These are phyloP conservation scores for Mionectes macconnelli DNA, from an alignment of 2,113 vertebrate genomes.

Conservation along the genomic window DNA sequence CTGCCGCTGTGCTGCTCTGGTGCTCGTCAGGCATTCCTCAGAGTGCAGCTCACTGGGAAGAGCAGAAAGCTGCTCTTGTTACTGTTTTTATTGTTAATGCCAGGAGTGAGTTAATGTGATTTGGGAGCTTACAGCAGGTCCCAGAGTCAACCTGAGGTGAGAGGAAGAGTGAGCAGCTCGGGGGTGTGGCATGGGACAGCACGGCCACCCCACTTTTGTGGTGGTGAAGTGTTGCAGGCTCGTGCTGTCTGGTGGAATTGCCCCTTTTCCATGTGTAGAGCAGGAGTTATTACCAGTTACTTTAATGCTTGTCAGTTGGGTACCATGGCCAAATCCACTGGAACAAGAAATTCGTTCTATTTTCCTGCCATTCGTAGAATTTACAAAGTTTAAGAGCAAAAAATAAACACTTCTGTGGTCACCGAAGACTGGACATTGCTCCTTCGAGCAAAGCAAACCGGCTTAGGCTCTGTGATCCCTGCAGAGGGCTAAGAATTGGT, in stretches of 20 bases:
- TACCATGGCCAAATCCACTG: neutral
- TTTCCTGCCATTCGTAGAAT: neutral
- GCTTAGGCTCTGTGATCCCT: neutral
- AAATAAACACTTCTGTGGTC: neutral
- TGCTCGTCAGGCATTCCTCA: neutral
- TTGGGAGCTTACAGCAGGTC: neutral
- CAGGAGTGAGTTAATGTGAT: neutral
- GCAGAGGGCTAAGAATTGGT: slow-evolving; percentile 9
- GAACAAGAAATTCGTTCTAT: neutral
- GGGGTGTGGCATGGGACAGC: neutral
- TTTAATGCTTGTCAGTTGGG: neutral
- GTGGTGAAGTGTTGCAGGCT: neutral
- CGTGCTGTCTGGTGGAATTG: neutral
- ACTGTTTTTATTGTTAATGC: neutral
- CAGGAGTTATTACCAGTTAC: neutral
- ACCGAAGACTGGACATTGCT: neutral
- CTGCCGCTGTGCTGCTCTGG: neutral
- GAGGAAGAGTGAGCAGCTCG: neutral
- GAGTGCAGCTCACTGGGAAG: neutral
- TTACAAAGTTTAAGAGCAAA: neutral
- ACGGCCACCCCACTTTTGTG: neutral
- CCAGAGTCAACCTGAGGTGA: neutral
- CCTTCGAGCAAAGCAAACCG: neutral
- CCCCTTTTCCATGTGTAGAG: neutral
- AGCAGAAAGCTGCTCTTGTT: neutral